Evolutionary conservation across 2,113 vertebrate species (phyloP).

Genomic region (Sigmodon hispidus): DNA sequence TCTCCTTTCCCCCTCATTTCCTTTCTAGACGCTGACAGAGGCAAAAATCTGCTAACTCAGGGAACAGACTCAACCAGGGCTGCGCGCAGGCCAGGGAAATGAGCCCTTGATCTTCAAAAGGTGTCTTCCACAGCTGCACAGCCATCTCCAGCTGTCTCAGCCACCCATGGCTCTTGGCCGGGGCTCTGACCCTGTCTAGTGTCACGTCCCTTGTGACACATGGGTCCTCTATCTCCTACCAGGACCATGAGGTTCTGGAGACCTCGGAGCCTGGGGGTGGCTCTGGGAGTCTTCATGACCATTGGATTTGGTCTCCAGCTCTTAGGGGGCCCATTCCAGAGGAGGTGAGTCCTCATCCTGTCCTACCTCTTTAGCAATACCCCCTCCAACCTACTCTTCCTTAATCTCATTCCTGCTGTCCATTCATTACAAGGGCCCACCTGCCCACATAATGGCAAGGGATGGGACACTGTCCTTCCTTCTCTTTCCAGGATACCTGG

Average conservation of each 20-base stretch:
- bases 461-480: neutral
- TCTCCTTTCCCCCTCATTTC: conserved; percentile 68
- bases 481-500: conserved; percentile 45
- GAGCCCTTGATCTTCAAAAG: conserved; percentile 62
- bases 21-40: conserved; percentile 81
- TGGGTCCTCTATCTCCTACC: conserved; percentile 49
- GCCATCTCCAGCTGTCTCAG: conserved; percentile 51
- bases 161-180: conserved; percentile 44
- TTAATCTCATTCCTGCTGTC: neutral
- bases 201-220: conserved; percentile 39
- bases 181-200: conserved; percentile 1
- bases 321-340: conserved; percentile 76
- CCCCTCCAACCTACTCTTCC: neutral
- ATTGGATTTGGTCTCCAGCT: conserved; percentile 83
- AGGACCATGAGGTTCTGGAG: conserved; percentile 75
- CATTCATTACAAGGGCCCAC: neutral
- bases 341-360: conserved; percentile 71
- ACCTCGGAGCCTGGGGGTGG: conserved; percentile 77
- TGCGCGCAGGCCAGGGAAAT: conserved; percentile 63
- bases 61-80: conserved; percentile 66
- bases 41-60: conserved; percentile 81
- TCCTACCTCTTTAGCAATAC: neutral
- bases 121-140: conserved; percentile 25
- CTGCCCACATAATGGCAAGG: neutral
- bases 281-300: conserved; percentile 82